Evolutionary conservation across 1,140 invertebrate genomes (phyloP), one percentile per base, ranked within the genome.

Genomic region (Caenorhabditis brenneri): DNA sequence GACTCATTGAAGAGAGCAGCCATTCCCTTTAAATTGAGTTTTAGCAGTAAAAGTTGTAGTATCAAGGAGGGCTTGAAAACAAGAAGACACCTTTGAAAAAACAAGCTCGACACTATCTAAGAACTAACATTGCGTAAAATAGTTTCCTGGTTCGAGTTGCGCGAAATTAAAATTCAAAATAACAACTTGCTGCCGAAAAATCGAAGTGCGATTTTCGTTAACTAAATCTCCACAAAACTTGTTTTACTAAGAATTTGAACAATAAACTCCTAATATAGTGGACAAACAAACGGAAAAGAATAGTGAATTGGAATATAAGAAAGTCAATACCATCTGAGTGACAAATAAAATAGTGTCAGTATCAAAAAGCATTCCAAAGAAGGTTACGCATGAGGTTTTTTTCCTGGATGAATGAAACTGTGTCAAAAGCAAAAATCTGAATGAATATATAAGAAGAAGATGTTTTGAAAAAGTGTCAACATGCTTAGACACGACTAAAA

Each of bases 1-100:
- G 65, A 74, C 15, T 74, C 65, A 29, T 74, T 74, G 36, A 74
- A 74, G 10, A 74, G 16, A 12, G 65, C 65, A 1, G 65, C 65
- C 65, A 74, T 74, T 39, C 15, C n/a, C 29, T 31, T 10, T 7
- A 74, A 74, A 74, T 24, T 1, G 22, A 74, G 33, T 7, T 58
- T 24, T 22, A 22, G 24, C 10, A 4, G 9, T 19, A 29, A 55
- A 27, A 27, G 27, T 0, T n/a, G 22, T 0, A 55, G n/a, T 51
- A n/a, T 51, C n/a, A n/a, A 19, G 1, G n/a, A 51, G n/a, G 2
- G 49, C n/a, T 51, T 1, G 49, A 16, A n/a, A 6, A n/a, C 6
- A 1, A 51, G n/a, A 51, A n/a, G 12, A 42, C 5, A 42, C 5
- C 5, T 42, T 42, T 42, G 5, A 42, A 42, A 42, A n/a, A n/a